phyloP scores from a whole-genome alignment of 2,113 vertebrate genomes.

The Macrotis lagotis region DNA sequence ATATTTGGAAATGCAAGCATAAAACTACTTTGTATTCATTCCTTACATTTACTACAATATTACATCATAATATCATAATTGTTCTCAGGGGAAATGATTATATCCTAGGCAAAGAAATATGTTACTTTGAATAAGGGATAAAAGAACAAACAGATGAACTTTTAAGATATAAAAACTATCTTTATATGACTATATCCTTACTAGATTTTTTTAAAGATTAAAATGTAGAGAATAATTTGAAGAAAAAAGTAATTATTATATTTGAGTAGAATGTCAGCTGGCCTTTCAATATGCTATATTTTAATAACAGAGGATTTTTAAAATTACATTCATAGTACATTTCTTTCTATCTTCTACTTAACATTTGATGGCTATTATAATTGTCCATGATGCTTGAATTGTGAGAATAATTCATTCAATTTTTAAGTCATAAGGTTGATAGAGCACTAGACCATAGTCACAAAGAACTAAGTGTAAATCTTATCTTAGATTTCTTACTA shows the following conservation, averaged over 20 bases:
- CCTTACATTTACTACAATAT: background rate
- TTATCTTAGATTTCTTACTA: background rate
- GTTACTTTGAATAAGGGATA: background rate
- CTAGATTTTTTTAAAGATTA: constrained; percentile 2
- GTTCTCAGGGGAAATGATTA: constrained; percentile 35
- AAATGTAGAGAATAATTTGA: constrained; percentile 36
- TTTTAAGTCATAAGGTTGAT: background rate
- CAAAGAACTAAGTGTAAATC: background rate
- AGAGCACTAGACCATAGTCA: background rate
- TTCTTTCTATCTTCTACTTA: too few relatives aligned
- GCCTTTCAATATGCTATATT: constrained; percentile 63
- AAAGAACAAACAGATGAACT: constrained; percentile 45
- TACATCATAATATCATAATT: background rate
- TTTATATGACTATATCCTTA: background rate
- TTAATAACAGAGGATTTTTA: constrained; percentile 51
- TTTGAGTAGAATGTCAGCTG: constrained; percentile 37
- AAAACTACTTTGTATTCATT: background rate
- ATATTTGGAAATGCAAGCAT: background rate
- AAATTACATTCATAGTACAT: background rate
- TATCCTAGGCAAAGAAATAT: constrained; percentile 6
- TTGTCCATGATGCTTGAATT: background rate
- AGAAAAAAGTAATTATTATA: constrained; percentile 12
- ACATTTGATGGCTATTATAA: background rate
- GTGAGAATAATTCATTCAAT: background rate
- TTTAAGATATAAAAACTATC: constrained; percentile 33